Base-by-base conservation (phyloP, 2,888 invertebrate species). In the Campopleginae sp. region DNA sequence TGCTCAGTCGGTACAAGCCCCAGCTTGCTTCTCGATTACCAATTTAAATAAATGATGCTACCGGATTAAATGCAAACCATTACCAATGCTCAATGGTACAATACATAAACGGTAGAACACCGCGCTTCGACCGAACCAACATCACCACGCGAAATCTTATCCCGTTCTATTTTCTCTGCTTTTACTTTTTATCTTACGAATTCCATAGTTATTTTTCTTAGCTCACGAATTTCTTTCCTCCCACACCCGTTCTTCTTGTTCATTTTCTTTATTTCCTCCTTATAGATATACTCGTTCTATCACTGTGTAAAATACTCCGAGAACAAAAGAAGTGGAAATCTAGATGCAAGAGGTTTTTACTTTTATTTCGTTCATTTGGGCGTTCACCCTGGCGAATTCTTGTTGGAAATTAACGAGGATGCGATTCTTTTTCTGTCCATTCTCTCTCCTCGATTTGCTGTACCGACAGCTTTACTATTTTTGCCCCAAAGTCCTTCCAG, bases 31-130 rank as follows among this genome's bases (percentile, higher is more conserved):
- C 80, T 86, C 88, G 86, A 88, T 87, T 89, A 88, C 88, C 91
- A 89, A 92, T 92, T 92, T 91, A 90, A 90, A 91, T 91, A 91
- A 93, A 92, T 89, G 90, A 91, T 91, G 87, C 89, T 74, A 23
- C 87, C 89, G 90, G 90, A 89, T 93, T 90, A 91, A 92, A 89
- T 88, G 88, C 90, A 88, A 87, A 87, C 89, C 89, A 92, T 92
- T 91, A 90, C 89, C 89, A 87, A 90, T 90, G 89, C 89, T 87
- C 86, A 87, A 87, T 88, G 87, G 54, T 27, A 54, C 44, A 42
- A 31, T 78, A 61, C 58, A n/a, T 78, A 65, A 68, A 23, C 54
- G 38, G 51, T 61, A 44, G 44, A 74, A 23, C 71, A 33, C 51
- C 12, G 38, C 38, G 38, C 38, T 80, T 51, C 68, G 72, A 31